Percentiles rank a stretch among this genome's conserved stretches.
Conservation (phyloP, 1,140 invertebrate genomes). For the Chymomyza costata region DNA sequence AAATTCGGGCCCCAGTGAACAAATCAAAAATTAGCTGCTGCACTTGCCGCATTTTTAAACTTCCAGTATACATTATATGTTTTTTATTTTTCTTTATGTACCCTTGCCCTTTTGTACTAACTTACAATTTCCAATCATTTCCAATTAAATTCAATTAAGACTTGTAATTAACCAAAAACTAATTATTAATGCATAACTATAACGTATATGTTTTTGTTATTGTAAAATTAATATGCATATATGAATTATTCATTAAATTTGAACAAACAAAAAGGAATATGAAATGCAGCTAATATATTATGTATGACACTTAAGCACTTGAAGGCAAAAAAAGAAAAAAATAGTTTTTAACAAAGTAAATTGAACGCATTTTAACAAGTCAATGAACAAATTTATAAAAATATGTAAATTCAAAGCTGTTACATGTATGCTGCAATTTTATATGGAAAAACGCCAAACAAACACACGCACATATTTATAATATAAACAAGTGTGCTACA, state of each 20-base stretch:
- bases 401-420: too few relatives aligned
- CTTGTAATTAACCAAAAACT: conserved; percentile 74
- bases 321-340: not conserved
- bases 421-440: too few relatives aligned
- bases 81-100: conserved; percentile 19
- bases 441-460: conserved; percentile 1
- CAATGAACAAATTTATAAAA: too few relatives aligned
- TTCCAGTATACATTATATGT: conserved; percentile 27
- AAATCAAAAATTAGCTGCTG: conserved; percentile 46
- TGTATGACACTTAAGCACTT: conserved; percentile 32
- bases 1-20: conserved; percentile 61
- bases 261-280: too few relatives aligned
- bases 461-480: conserved; percentile 2
- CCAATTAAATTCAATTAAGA: conserved; percentile 61
- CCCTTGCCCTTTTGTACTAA: too few relatives aligned
- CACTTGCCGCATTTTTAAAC: conserved; percentile 15
- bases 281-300: conserved; percentile 35
- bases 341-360: too few relatives aligned
- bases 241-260: too few relatives aligned
- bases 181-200: conserved; percentile 52
- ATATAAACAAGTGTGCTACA: conserved; percentile 27
- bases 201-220: conserved; percentile 28
- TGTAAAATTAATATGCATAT: not conserved
- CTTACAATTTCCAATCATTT: conserved; percentile 56
- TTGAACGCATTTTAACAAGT: too few relatives aligned